Conservation (phyloP, 2,888 invertebrate genomes). For the Phalera bucephala region DNA sequence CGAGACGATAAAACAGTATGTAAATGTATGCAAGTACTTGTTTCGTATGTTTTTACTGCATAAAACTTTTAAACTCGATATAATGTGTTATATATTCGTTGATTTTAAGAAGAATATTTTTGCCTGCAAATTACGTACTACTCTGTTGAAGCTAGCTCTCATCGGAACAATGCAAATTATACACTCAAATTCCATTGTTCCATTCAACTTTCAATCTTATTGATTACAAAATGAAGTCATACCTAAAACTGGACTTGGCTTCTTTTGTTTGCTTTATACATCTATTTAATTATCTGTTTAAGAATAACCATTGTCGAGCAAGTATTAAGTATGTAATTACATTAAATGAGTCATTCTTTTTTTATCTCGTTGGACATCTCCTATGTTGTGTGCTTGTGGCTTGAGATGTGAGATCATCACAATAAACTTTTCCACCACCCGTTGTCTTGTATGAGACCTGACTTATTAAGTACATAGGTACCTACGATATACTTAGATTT, state of each 20-base stretch:
- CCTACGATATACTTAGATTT: too few relatives aligned
- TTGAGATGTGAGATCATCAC: conserved; percentile 27
- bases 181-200: conserved; percentile 14
- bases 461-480: too few relatives aligned
- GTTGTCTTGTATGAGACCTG: too few relatives aligned
- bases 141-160: neutral
- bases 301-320: conserved; percentile 9
- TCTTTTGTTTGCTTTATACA: conserved; percentile 2
- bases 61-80: too few relatives aligned
- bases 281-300: conserved; percentile 5
- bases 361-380: conserved; percentile 13
- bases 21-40: too few relatives aligned
- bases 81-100: too few relatives aligned
- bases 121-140: too few relatives aligned
- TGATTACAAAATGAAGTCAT: conserved; percentile 27
- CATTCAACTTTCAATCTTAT: conserved; percentile 7
- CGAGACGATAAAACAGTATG: too few relatives aligned
- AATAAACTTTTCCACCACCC: too few relatives aligned
- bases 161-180: neutral
- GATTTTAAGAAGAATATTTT: neutral
- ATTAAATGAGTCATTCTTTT: conserved; percentile 23
- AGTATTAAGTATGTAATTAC: conserved; percentile 10
- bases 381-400: conserved; percentile 11
- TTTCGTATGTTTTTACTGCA: too few relatives aligned
- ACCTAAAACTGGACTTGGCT: conserved; percentile 9